Evolutionary conservation across 2,888 invertebrate species (phyloP), one percentile per base, ranked within the genome.

Genomic region (Dilophus febrilis): DNA sequence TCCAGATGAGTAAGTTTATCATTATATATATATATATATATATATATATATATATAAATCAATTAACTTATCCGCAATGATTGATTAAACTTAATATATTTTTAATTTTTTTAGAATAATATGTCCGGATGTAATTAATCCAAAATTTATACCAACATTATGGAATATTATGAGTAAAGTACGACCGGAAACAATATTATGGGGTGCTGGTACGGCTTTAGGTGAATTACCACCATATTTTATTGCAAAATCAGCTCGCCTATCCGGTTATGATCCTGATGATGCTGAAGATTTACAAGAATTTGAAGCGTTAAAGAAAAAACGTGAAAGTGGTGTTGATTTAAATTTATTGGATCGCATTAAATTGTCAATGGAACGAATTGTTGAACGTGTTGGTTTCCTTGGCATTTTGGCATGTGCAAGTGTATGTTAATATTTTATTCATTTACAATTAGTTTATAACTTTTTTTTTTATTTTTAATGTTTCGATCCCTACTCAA

Each of bases 181-280:
- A 16, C 76, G 94, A 18, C 67, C 94, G 46, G 98, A 98, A 65
- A 87, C 92, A 11, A 87, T 97, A 72, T 80, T 97, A 68, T 98
- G 98, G 98, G 94, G 90, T 4, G 77, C 85, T 17, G 90, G 98
- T 4, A 99, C 98, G 0, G 98, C 98, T 1, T 67, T 99, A n/a
- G 98, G 98, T 0, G 98, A 99, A 60, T 64, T 99, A 48, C 98
- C 98, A 3, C 98, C 98, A 0, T 99, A 98, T 69, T 99, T 99
- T 64, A 95, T 99, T 94, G 98, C 98, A n/a, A 69, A 90, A 44
- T 94, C 97, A 4, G 85, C 87, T 1, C 64, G 87, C 10, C 66
- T 84, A 2, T 77, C 78, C 0, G 71, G 67, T 33, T 66, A 69
- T 46, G 74, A 76, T 50, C 70, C 69, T 37, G 71, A 72, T 37